Evolutionary conservation across 2,797 vertebrate species (phyloP), one percentile per base, ranked within the genome.

Genomic region (Oreochromis grahami): DNA sequence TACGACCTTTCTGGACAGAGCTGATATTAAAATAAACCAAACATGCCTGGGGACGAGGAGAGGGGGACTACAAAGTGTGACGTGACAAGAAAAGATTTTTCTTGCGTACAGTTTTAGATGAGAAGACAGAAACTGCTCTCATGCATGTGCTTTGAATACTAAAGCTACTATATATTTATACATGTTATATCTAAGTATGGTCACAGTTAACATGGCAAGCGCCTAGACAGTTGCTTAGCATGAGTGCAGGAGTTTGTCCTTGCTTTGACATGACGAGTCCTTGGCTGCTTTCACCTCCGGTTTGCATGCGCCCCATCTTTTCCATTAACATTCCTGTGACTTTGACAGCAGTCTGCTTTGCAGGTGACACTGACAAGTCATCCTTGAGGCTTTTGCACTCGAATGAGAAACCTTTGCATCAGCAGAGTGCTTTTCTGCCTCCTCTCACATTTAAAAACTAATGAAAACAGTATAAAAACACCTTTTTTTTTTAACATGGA

Each of bases 261-360:
- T 88, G 86, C 70, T 72, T 21, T 51, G 76, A 85, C 84, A 50
- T 13, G 70, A 50, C 26, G 8, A 13, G 7, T 34, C 45, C 10
- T 32, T 50, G 76, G 52, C 76, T 79, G 85, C 88, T 85, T 87
- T 81, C 80, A 84, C 79, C 76, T 80, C 45, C 53, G 32, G 83
- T 92, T 88, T 79, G 72, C 83, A 19, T 13, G 77, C 34, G 26
- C 76, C 80, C 86, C 72, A 50, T 89, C 65, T 74, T 26, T 50
- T 15, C 48, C 60, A 87, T 92, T 90, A 87, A 93, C 87, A 88
- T 88, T 80, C 76, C 83, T 53, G 7, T 19, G 77, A 81, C 70
- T 74, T n/a, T 74, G 70, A 14, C 3, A 1, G 26, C 11, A 29
- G 11, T 34, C 84, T 48, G 7, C 38, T 21, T 53, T 72, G 74